These are phyloP conservation scores for Pegoplata infirma DNA, from an alignment of 2,888 invertebrate species.

Conservation along the genomic window DNA sequence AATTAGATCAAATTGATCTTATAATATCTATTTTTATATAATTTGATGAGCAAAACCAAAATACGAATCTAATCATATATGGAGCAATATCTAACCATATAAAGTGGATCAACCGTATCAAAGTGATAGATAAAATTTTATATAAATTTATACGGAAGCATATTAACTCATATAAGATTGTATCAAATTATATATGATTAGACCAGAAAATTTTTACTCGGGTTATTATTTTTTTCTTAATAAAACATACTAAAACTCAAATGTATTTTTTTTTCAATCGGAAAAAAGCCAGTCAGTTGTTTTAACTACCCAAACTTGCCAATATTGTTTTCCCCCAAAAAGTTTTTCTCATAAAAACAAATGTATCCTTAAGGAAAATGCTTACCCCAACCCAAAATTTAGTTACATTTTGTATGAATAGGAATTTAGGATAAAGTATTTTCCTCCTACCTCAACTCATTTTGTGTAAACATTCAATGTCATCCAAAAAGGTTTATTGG, in stretches of 20 bases:
- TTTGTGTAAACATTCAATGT: background rate
- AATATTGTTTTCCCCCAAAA: slow-evolving; percentile 7
- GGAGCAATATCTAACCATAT: no score
- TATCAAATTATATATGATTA: no score
- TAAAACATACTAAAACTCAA: slow-evolving; percentile 12
- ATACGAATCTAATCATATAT: no score
- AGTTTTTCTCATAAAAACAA: background rate
- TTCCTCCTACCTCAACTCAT: background rate
- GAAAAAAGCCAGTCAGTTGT: slow-evolving; percentile 52
- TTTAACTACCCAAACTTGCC: slow-evolving; percentile 9
- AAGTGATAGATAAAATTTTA: no score
- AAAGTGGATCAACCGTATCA: no score
- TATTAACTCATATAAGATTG: no score
- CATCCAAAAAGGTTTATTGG: background rate
- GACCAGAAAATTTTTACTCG: no score
- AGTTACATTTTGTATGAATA: background rate
- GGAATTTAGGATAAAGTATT: background rate
- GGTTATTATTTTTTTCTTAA: no score
- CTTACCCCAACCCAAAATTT: background rate
- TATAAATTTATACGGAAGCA: no score
- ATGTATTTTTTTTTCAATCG: slow-evolving; percentile 40
- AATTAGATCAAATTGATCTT: no score
- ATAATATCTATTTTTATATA: no score
- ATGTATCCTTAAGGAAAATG: background rate
- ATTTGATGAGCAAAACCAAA: no score